Conservation (phyloP, 2,888 invertebrate species). For the Rhamphomyia laevipes region DNA sequence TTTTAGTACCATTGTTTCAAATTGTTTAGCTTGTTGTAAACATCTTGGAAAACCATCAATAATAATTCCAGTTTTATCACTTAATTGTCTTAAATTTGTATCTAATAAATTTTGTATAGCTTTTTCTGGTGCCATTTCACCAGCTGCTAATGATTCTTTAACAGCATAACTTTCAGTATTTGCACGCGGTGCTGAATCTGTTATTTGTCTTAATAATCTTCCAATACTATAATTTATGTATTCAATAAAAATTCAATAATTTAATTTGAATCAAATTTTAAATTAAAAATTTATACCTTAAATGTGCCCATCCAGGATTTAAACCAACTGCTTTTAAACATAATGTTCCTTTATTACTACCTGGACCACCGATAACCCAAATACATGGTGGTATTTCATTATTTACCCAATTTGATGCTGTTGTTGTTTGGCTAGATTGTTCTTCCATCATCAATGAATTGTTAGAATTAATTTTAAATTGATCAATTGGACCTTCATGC, state of each 20-base stretch:
- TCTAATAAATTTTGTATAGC: slow-evolving; percentile 66
- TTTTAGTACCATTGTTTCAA: slow-evolving; percentile 68
- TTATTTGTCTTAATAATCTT: slow-evolving; percentile 59
- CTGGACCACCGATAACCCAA: slow-evolving; percentile 75
- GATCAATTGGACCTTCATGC: not conserved
- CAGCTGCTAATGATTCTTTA: slow-evolving; percentile 57
- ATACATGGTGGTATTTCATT: slow-evolving; percentile 36
- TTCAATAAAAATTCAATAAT: not conserved
- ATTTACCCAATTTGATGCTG: slow-evolving; percentile 15
- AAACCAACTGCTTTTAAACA: slow-evolving; percentile 60
- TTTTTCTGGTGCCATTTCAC: slow-evolving; percentile 71
- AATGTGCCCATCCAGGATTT: slow-evolving; percentile 62
- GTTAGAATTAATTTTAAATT: slow-evolving; percentile 10
- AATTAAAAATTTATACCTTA: slow-evolving; percentile 40
- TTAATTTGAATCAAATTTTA: not conserved
- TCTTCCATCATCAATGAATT: slow-evolving; percentile 16
- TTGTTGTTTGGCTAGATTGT: slow-evolving; percentile 2
- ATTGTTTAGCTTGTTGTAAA: slow-evolving; percentile 73
- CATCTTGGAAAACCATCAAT: slow-evolving; percentile 93
- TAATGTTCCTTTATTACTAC: slow-evolving; percentile 75
- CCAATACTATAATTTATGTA: slow-evolving; percentile 54
- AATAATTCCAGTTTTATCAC: slow-evolving; percentile 64
- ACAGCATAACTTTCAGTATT: slow-evolving; percentile 54
- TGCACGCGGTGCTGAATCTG: slow-evolving; percentile 51
- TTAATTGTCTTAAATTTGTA: slow-evolving; percentile 48